phyloP scores from a whole-genome alignment of 2,888 invertebrate species.

The Eutolmus rufibarbis region DNA sequence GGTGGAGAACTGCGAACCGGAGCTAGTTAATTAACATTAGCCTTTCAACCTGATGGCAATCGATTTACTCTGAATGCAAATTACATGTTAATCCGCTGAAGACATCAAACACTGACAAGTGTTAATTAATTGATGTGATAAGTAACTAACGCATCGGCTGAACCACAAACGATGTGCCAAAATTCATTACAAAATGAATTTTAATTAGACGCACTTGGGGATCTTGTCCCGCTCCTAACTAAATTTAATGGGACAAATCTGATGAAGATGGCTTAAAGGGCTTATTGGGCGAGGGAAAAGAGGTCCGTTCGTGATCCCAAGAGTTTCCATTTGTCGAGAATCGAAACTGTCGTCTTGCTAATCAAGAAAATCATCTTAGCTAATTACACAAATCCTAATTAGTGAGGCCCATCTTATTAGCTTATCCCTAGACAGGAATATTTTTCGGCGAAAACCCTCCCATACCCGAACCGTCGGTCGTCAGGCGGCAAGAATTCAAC shows the following conservation, averaged over 20 bases:
- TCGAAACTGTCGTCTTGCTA: constrained; percentile 14
- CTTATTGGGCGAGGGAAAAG: neutral
- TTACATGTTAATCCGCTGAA: constrained; percentile 41
- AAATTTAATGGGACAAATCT: constrained; percentile 36
- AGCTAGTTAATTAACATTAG: constrained; percentile 21
- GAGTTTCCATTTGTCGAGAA: neutral
- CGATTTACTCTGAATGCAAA: constrained; percentile 39
- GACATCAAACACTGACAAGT: constrained; percentile 41
- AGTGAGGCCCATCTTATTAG: constrained; percentile 26
- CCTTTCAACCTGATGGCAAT: constrained; percentile 21
- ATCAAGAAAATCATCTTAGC: constrained; percentile 35
- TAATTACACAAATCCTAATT: constrained; percentile 40
- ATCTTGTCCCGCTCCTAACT: neutral
- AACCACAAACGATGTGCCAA: constrained; percentile 34
- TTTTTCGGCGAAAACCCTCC: constrained; percentile 1
- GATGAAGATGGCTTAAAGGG: neutral
- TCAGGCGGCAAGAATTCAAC: neutral
- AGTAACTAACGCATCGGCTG: constrained; percentile 37
- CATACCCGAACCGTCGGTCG: neutral
- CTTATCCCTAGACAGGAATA: constrained; percentile 4
- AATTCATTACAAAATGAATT: constrained; percentile 41
- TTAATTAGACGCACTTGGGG: constrained; percentile 31
- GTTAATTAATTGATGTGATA: constrained; percentile 43
- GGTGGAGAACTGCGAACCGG: neutral
- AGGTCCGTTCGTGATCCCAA: neutral